phyloP scores from a whole-genome alignment of 92 coral and sea anemone species.

The Hydrozoanthus gracilis region DNA sequence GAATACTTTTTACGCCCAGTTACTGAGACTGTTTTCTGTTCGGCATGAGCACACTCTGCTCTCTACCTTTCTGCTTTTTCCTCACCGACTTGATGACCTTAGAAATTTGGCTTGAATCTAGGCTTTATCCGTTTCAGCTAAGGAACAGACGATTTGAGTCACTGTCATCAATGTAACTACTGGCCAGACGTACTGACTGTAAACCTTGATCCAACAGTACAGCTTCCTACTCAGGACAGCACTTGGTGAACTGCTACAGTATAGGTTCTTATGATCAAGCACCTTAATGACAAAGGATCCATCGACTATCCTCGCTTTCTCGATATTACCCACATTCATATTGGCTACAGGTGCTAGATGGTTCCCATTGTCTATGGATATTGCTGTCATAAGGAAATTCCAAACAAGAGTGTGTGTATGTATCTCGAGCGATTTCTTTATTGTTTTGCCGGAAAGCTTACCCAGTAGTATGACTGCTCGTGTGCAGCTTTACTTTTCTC shows the following conservation, averaged over 20 bases:
- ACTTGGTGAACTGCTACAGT: neutral
- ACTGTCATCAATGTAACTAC: neutral
- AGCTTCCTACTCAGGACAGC: neutral
- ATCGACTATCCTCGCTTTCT: neutral
- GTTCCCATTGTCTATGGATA: neutral
- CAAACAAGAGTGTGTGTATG: neutral
- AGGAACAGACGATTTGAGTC: neutral
- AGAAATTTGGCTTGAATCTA: neutral
- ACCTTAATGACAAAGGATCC: neutral
- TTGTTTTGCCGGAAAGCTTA: neutral
- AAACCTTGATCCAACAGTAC: neutral
- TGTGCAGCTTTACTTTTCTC: too few relatives aligned
- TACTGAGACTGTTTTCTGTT: too few relatives aligned
- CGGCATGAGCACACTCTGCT: neutral
- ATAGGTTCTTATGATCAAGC: neutral
- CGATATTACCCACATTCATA: neutral
- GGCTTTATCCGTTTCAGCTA: neutral
- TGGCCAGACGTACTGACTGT: neutral
- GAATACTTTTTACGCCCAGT: too few relatives aligned
- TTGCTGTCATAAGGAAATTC: neutral
- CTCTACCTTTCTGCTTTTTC: neutral
- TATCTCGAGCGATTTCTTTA: slow-evolving; percentile 1
- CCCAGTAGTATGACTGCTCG: neutral
- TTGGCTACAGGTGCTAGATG: neutral
- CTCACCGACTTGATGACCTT: neutral